Conservation (phyloP, 2,113 vertebrate genomes). For the Himantopus leucocephalus region DNA sequence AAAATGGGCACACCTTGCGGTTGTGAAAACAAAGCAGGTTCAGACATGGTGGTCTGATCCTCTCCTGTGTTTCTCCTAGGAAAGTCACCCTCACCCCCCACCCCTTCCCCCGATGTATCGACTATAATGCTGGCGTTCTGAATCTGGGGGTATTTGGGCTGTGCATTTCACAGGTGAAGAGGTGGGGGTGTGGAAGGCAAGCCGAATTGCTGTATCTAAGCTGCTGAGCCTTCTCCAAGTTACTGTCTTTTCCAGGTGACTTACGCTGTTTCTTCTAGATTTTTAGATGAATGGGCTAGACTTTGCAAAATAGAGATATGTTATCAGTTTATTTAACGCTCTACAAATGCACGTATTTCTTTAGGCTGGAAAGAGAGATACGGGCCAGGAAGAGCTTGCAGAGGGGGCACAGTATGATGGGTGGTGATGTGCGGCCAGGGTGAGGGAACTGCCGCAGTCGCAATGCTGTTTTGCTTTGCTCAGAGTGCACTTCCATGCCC, state of each 20-base stretch:
- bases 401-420: background rate
- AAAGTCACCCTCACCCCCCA: background rate
- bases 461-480: background rate
- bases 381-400: background rate
- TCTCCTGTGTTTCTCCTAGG: background rate
- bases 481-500: background rate
- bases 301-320: background rate
- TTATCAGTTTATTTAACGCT: background rate
- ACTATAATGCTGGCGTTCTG: fast-evolving
- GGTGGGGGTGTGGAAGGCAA: background rate
- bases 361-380: background rate
- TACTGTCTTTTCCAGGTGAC: background rate
- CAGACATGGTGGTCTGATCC: background rate
- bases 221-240: background rate
- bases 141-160: background rate
- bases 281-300: background rate
- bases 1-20: background rate
- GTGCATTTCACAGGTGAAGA: background rate
- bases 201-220: background rate
- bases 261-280: background rate
- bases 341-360: background rate
- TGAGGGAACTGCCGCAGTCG: background rate
- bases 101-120: background rate
- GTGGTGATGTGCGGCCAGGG: background rate
- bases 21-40: constrained; percentile 19